Percentiles rank a stretch among this genome's conserved stretches.
phyloP scores from a whole-genome alignment of 2,797 vertebrate genomes.

The Atherinosoma microstoma region DNA sequence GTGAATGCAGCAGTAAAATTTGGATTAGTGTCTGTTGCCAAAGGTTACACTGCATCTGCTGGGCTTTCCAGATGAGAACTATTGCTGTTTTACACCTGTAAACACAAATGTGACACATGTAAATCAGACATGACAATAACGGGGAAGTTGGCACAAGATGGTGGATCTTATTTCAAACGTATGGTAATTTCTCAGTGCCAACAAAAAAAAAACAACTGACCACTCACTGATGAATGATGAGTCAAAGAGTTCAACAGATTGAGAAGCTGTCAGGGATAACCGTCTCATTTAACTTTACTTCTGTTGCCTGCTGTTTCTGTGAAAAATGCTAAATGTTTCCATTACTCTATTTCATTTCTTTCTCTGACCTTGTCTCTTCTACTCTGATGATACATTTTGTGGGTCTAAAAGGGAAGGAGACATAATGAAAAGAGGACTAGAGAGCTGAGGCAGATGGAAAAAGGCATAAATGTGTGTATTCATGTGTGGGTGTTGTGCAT shows the following conservation, averaged over 20 bases:
- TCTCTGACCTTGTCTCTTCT: slow-evolving; percentile 23
- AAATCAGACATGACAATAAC: slow-evolving; percentile 8
- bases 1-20: slow-evolving; percentile 23
- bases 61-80: slow-evolving; percentile 1
- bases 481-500: neutral
- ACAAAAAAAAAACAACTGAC: slow-evolving; percentile 10
- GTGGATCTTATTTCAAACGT: neutral
- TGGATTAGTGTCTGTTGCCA: slow-evolving; percentile 30
- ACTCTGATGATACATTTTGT: slow-evolving; percentile 17
- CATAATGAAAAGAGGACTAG: slow-evolving; percentile 5
- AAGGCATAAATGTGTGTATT: neutral
- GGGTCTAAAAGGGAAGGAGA: slow-evolving; percentile 5
- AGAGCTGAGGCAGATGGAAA: slow-evolving; percentile 17
- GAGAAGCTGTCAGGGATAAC: slow-evolving; percentile 16
- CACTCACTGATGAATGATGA: slow-evolving; percentile 12
- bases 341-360: slow-evolving; percentile 11
- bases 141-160: neutral
- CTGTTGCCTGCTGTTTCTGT: slow-evolving; percentile 3
- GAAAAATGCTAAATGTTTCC: slow-evolving; percentile 23
- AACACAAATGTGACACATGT: slow-evolving; percentile 6
- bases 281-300: slow-evolving; percentile 4
- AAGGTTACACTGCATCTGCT: slow-evolving; percentile 43
- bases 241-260: slow-evolving; percentile 8
- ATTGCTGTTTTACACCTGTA: slow-evolving; percentile 8
- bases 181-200: neutral